A percentile compares a stretch with the other conserved stretches of the same genome.
These are phyloP conservation scores for Phoenicopterus ruber DNA, from an alignment of 2,113 vertebrate genomes.

Conservation along the genomic window DNA sequence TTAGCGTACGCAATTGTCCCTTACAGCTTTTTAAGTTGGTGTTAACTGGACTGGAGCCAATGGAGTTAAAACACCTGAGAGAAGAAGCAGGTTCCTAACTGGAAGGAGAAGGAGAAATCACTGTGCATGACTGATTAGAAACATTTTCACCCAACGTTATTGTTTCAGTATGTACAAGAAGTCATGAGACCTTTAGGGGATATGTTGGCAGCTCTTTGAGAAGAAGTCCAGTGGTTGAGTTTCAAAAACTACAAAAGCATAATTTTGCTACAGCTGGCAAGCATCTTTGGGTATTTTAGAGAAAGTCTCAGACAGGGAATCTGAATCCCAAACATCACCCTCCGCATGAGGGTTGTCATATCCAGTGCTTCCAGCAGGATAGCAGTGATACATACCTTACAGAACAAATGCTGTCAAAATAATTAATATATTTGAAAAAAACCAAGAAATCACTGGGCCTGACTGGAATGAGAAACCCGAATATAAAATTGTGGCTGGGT, in stretches of 20 bases:
- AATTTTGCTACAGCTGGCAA: background rate
- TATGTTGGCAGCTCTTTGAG: background rate
- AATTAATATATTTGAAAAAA: background rate
- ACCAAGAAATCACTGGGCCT: background rate
- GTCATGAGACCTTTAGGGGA: background rate
- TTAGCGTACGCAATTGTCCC: background rate
- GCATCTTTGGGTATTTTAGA: background rate
- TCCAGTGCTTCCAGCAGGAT: background rate
- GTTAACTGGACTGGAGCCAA: background rate
- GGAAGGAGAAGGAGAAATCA: background rate
- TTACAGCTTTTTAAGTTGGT: background rate
- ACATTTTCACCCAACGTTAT: background rate
- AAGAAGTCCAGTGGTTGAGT: background rate
- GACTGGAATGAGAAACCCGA: background rate
- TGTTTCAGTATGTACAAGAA: background rate
- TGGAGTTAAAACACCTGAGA: slow-evolving; percentile 1
- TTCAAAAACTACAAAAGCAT: background rate
- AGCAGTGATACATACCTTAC: background rate
- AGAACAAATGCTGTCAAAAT: background rate
- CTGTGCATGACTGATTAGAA: background rate
- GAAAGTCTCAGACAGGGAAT: background rate
- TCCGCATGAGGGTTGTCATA: background rate
- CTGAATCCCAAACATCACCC: background rate
- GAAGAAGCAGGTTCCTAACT: slow-evolving; percentile 2
- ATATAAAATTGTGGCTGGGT: background rate